Evolutionary conservation across 2,888 invertebrate genomes (phyloP).

Genomic region (Microctonus brassicae): DNA sequence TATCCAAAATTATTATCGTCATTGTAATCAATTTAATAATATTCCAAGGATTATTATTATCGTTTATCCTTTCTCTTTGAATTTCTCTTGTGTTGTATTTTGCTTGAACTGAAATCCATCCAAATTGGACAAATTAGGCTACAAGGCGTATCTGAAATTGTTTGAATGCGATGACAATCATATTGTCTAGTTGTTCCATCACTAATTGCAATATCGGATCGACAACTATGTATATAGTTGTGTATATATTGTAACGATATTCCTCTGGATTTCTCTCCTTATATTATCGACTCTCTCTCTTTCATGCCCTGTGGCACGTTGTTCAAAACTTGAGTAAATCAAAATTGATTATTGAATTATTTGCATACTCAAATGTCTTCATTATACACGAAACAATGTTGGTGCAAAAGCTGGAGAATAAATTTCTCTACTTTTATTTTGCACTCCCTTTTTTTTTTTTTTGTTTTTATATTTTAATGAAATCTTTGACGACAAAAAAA

Average conservation of each 20-base stretch:
- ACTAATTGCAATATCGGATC: slow-evolving; percentile 56
- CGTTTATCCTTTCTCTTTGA: background rate
- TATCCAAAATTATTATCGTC: background rate
- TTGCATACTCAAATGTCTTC: background rate
- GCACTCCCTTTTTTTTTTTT: no score
- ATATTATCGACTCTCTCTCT: no score
- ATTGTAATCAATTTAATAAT: background rate
- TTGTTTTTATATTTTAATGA: no score
- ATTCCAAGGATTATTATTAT: background rate
- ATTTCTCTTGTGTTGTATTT: no score
- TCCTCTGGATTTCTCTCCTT: no score
- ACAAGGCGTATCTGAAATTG: slow-evolving; percentile 41
- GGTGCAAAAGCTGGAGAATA: no score
- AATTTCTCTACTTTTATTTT: no score
- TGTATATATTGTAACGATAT: background rate
- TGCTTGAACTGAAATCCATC: slow-evolving; percentile 40
- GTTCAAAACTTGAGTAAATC: background rate
- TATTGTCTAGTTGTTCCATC: slow-evolving; percentile 50
- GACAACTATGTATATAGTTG: background rate
- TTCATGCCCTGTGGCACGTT: background rate
- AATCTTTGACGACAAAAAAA: no score
- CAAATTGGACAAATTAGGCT: slow-evolving; percentile 51
- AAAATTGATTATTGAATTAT: background rate
- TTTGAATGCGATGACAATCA: slow-evolving; percentile 28
- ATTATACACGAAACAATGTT: no score